Base-by-base conservation (phyloP, 1,140 invertebrate genomes). In the Heliconius hermathena region DNA sequence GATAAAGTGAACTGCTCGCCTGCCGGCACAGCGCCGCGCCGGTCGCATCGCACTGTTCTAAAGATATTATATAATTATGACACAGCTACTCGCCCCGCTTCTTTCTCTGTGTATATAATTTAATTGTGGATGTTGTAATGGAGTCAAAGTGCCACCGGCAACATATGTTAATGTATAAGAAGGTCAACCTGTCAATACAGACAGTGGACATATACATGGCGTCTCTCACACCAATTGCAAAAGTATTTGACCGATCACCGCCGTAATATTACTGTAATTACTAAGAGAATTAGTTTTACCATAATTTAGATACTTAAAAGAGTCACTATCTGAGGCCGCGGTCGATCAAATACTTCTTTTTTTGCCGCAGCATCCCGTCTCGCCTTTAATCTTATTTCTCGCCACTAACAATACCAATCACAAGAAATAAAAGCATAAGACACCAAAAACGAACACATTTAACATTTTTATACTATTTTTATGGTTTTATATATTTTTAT, bases 41-140 rank as follows among this genome's bases (percentile, higher is more conserved):
- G 22, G 60, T 3, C 60, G 16, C 26, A 2, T 29, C 60, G 26
- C 22, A 66, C 5, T 66, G 60, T 66, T 66, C 60, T 66, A 29
- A 66, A 66, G 57, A 29, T 66, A 49, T 76, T 76, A 49, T 49
- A 76, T 76, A 76, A 76, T 71, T 20, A 76, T 76, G 70, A 26
- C 74, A 76, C 74, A 76, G 74, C 66, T 76, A 71, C 74, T 16
- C 8, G 46, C 57, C 38, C n/a, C 26, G 74, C n/a, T n/a, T 22
- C 33, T 70, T 76, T 76, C 38, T 76, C 18, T 76, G 29, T 70
- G 38, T 46, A 70, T 46, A 76, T 70, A 71, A 76, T 66, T 29
- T 49, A 18, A 76, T 46, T 71, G 66, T 9, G 16, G 38, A 29
- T 76, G 74, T 70, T 36, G 41, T 41, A 71, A 70, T 38, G 26